Base-by-base conservation (phyloP, 1,140 invertebrate species). In the Drosophila orosa region DNA sequence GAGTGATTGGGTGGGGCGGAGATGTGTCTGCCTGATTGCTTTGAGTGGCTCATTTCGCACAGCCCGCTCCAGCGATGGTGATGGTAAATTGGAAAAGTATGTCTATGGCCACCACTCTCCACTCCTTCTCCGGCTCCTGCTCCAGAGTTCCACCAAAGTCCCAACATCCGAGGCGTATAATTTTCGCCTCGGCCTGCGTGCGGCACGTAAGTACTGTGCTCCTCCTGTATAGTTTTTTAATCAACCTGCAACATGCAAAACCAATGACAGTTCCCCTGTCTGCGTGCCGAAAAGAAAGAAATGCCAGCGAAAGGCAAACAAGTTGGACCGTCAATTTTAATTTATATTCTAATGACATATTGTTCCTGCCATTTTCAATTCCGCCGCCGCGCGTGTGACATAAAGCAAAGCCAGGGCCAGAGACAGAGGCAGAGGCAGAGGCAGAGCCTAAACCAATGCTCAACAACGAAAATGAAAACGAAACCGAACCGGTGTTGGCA, bases 321-420 rank as follows among this genome's bases (percentile, higher is more conserved):
- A 72, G 66, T 71, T 72, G 67, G 48, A 25, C 74, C 65, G 57
- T 77, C 74, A 77, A 77, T 77, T 77, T 77, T 67, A 80, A 80
- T 80, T 81, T 81, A 81, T 82, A 82, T 78, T 68, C 52, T 79
- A 83, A 83, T 83, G 80, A 63, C 71, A 55, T 58, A 78, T 74
- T 82, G 80, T 83, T 56, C 47, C 47, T 42, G 45, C 48, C 73
- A 62, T 77, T 82, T 65, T 78, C 48, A 74, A 78, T 59, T 58
- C 47, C 35, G 19, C 10, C 31, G 33, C 61, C 42, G 65, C 73
- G 60, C 73, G 74, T 76, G 74, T 77, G 62, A 45, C 62, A 44
- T 17, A 61, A 60, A 33, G 37, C 39, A 27, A 33, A 48, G 31
- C 40, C 45, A 13, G 5, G 22, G 40, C 3, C 15, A 7, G 24